Conservation (phyloP, 2,113 vertebrate species). For the Phyllostomus discolor region DNA sequence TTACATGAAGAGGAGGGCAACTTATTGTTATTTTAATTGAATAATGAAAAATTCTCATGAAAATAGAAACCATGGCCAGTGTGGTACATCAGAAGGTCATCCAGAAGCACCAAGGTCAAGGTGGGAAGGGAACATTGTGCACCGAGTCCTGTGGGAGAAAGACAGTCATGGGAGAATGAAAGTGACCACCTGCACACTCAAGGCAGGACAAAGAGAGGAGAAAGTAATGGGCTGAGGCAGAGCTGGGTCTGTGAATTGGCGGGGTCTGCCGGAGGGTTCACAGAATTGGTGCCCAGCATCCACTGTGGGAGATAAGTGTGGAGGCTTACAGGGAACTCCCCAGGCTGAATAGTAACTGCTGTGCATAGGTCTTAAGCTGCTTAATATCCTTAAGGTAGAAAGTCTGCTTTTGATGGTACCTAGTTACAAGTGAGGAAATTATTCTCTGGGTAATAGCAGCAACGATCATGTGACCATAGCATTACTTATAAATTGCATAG, state of each 20-base stretch:
- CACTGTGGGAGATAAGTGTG: not conserved
- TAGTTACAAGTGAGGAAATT: not conserved
- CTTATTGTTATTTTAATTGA: not conserved
- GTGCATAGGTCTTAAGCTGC: not conserved
- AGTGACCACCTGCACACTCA: too few species aligned
- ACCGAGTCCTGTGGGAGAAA: not conserved
- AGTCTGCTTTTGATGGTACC: not conserved
- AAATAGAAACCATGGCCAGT: not conserved
- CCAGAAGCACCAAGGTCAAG: not conserved
- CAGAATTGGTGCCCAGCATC: not conserved
- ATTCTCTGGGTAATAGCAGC: not conserved
- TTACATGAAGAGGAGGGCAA: not conserved
- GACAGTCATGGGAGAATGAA: not conserved
- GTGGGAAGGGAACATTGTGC: not conserved
- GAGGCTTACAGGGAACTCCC: not conserved
- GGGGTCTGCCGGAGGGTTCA: not conserved
- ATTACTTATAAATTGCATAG: not conserved
- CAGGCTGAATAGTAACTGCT: not conserved
- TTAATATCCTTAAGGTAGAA: not conserved
- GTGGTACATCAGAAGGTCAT: not conserved
- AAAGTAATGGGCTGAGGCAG: not conserved
- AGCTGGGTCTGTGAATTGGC: not conserved
- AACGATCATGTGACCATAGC: not conserved
- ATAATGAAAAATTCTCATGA: not conserved
- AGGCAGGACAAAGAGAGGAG: not conserved